These are phyloP conservation scores for Varanus komodoensis DNA, from an alignment of 2,113 vertebrate genomes.

Conservation along the genomic window DNA sequence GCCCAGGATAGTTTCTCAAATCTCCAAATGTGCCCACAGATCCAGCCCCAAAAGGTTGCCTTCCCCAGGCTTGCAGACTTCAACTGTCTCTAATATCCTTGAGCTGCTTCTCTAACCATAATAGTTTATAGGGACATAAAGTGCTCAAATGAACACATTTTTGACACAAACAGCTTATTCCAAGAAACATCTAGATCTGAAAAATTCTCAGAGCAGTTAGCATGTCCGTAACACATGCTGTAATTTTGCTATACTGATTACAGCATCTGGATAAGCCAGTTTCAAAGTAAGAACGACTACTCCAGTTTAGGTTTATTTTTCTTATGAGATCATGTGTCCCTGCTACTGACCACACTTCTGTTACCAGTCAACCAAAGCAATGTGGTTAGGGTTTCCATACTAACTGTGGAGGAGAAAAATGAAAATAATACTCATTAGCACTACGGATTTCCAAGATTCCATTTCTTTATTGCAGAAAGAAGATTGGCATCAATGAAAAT, in stretches of 20 bases:
- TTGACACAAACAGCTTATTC: neutral
- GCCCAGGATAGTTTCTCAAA: too few species aligned
- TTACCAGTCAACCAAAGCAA: neutral
- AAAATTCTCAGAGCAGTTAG: slow-evolving; percentile 61
- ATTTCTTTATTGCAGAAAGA: slow-evolving; percentile 12
- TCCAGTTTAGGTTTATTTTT: slow-evolving; percentile 46
- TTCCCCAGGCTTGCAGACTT: neutral
- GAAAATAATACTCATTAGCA: neutral
- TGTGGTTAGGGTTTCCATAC: slow-evolving; percentile 4
- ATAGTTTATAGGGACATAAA: slow-evolving; percentile 53
- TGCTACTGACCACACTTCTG: slow-evolving; percentile 15
- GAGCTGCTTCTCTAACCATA: slow-evolving; percentile 59
- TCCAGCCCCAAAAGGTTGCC: too few species aligned
- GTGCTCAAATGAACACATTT: slow-evolving; percentile 56
- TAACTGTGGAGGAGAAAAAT: neutral
- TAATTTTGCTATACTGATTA: slow-evolving; percentile 35
- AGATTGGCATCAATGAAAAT: neutral
- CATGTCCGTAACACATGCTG: slow-evolving; percentile 13
- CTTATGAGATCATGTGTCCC: slow-evolving; percentile 8
- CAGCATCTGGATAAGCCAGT: neutral
- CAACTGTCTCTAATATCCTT: slow-evolving; percentile 43
- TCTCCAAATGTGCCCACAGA: too few species aligned
- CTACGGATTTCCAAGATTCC: neutral
- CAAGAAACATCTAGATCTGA: slow-evolving; percentile 56
- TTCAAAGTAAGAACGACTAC: slow-evolving; percentile 1